Percentiles rank a stretch among this genome's conserved stretches.
Conservation (phyloP, 2,888 invertebrate genomes). For the Altica lythri region DNA sequence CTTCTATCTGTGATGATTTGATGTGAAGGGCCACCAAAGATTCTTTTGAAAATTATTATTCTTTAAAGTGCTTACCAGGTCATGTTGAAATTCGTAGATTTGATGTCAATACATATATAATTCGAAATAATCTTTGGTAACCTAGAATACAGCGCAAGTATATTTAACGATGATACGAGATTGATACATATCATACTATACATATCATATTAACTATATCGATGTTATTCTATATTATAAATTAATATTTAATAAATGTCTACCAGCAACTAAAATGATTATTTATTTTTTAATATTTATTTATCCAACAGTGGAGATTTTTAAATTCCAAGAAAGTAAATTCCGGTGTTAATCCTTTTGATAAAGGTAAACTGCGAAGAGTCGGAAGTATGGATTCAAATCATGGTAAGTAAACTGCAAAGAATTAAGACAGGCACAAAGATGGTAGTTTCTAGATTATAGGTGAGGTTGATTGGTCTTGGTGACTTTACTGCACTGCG, state of each 20-base stretch:
- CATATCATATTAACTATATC: conserved; percentile 55
- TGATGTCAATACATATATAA: conserved; percentile 18
- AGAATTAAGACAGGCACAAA: too few species aligned
- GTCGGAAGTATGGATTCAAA: too few species aligned
- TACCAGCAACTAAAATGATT: conserved; percentile 49
- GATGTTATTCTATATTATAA: conserved; percentile 54
- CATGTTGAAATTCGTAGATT: not conserved
- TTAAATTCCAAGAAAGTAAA: not conserved
- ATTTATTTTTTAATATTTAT: too few species aligned
- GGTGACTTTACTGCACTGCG: too few species aligned
- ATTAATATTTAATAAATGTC: conserved; percentile 57
- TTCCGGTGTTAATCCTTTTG: too few species aligned
- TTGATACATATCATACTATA: conserved; percentile 56
- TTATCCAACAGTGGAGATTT: too few species aligned
- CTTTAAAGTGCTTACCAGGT: conserved; percentile 5
- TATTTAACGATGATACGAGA: conserved; percentile 45
- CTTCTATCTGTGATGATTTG: conserved; percentile 57
- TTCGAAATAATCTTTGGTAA: conserved; percentile 37
- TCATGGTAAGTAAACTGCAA: too few species aligned
- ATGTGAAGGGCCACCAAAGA: conserved; percentile 39
- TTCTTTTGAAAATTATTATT: conserved; percentile 30
- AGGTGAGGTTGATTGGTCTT: too few species aligned
- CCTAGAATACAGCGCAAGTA: conserved; percentile 35
- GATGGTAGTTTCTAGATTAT: too few species aligned
- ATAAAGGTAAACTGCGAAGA: too few species aligned